Base-by-base conservation (phyloP, 2,797 vertebrate species). In the Cyclura pinguis region DNA sequence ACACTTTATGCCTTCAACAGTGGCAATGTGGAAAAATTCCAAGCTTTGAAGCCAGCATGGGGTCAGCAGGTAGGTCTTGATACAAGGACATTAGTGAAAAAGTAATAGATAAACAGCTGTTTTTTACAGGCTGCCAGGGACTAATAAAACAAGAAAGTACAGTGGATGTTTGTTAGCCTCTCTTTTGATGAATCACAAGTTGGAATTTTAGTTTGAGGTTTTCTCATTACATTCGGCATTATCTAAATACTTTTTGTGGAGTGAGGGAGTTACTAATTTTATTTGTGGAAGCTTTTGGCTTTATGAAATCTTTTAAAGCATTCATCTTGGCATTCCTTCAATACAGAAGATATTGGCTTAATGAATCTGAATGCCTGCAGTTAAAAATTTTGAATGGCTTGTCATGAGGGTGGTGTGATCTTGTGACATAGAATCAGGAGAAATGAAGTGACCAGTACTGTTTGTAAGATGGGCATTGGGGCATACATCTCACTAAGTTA, bases 1-100 rank as follows among this genome's bases (percentile, higher is more conserved):
- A 99, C 99, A 0, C 98, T 99, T 0, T 99, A 98, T 1, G 98
- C 99, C 95, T 99, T 99, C 96, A 99, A 99, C 86, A 98, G 98
- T 0, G 99, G 99, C 1, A 99, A 99, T 0, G 99, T 99, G 10
- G 99, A 99, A 97, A 98, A 98, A 2, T 99, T 99, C 95, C 98
- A 99, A 97, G 96, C 98, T 47, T 97, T 98, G 94, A 99, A 99
- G 93, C 96, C 98, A 0, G 97, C 99, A 1, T 99, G 99, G 99
- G 99, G 99, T 10, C 98, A 99, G 93, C 99, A 99, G 98, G 99
- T 99, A 77, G 91, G 96, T 16, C 1, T 32, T 14, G 0, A 0
- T 0, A 16, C 32, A 84, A 57, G 27, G 62, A 62, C 57, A 18
- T 20, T 16, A 50, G n/a, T 81, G 27, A 55, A n/a, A 18, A 73